A percentile compares a stretch with the other conserved stretches of the same genome.
Conservation (phyloP, 2,113 vertebrate genomes). For the Gavia stellata region DNA sequence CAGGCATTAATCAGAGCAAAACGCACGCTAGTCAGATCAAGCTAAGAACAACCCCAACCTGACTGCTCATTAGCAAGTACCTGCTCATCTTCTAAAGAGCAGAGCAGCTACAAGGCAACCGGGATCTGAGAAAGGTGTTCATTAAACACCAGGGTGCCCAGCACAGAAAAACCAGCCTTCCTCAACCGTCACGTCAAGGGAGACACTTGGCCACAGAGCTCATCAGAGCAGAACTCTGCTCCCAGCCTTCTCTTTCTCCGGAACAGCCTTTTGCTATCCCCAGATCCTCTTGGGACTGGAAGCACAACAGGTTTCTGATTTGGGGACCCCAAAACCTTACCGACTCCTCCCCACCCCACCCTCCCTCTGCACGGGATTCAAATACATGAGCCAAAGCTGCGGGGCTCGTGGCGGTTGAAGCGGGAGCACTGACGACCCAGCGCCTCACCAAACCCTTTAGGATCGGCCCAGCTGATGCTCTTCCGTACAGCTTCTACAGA, state of each 20-base stretch:
- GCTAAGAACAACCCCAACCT: background rate
- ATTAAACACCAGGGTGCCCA: background rate
- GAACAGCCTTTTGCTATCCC: background rate
- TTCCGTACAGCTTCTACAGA: background rate
- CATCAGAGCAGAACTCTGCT: background rate
- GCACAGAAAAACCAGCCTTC: background rate
- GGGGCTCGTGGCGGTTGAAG: background rate
- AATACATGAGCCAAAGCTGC: background rate
- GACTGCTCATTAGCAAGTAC: background rate
- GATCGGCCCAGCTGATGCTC: background rate
- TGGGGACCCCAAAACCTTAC: background rate
- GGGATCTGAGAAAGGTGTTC: background rate
- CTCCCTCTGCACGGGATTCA: rapidly evolving
- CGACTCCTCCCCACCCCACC: background rate
- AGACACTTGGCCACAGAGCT: background rate
- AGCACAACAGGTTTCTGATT: background rate
- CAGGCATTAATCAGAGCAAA: background rate
- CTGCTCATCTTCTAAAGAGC: background rate
- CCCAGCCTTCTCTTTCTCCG: rapidly evolving
- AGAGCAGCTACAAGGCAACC: background rate
- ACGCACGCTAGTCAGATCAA: background rate
- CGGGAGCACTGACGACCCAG: background rate
- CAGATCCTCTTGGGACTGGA: background rate
- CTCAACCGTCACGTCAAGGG: rapidly evolving
- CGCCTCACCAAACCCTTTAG: background rate